Conservation (phyloP, 2,888 invertebrate genomes). For the Eristalinus sepulchralis region DNA sequence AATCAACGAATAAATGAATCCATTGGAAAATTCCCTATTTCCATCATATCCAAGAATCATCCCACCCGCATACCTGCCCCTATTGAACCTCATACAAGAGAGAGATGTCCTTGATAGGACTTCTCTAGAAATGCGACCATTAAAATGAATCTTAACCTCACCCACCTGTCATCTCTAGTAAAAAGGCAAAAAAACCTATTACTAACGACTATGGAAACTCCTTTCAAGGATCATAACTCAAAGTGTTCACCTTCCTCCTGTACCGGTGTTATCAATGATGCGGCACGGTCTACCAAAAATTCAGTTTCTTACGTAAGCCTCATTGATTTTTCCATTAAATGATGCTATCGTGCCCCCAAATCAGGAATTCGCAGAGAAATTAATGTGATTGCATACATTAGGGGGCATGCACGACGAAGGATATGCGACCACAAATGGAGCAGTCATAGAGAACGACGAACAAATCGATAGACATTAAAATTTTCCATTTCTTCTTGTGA, state of each 20-base stretch:
- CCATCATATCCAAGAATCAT: too few species aligned
- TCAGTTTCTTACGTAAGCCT: constrained; percentile 55
- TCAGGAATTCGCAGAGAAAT: constrained; percentile 30
- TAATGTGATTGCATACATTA: constrained; percentile 55
- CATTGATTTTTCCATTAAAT: constrained; percentile 71
- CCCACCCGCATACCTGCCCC: too few species aligned
- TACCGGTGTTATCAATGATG: constrained; percentile 54
- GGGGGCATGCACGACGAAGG: background rate
- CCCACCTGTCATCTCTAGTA: constrained; percentile 22
- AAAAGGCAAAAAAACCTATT: constrained; percentile 23
- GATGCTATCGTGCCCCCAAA: constrained; percentile 46
- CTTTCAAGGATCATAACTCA: constrained; percentile 54
- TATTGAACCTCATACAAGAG: background rate
- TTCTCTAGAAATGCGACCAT: background rate
- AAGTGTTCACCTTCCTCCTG: background rate
- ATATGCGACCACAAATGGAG: background rate
- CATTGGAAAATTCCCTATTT: background rate
- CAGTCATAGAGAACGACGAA: background rate
- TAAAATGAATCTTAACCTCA: background rate
- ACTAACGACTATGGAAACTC: constrained; percentile 36
- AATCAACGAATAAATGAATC: too few species aligned
- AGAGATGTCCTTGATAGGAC: background rate
- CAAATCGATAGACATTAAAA: background rate
- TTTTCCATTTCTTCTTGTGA: background rate
- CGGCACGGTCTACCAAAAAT: constrained; percentile 8